phyloP scores from a whole-genome alignment of 2,797 vertebrate species.

The Choloepus didactylus region DNA sequence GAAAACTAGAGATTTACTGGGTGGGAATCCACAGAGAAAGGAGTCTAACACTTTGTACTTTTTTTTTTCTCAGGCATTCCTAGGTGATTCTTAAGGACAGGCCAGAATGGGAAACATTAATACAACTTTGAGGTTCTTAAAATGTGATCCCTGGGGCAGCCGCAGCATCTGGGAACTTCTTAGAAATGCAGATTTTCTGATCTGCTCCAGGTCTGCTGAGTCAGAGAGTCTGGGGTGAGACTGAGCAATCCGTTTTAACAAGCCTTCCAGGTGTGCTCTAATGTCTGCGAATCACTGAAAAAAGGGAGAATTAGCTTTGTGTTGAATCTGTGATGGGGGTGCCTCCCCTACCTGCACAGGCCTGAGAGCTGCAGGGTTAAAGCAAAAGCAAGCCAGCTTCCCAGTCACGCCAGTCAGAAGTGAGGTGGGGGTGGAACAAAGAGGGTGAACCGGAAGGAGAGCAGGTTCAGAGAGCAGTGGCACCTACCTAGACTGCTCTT shows the following conservation, averaged over 20 bases:
- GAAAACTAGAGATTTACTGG: conserved; percentile 17
- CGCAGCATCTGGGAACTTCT: neutral
- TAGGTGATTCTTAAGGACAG: neutral
- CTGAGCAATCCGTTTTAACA: neutral
- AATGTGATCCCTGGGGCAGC: neutral
- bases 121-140: neutral
- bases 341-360: fast-evolving
- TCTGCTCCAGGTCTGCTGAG: neutral
- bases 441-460: neutral
- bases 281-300: neutral
- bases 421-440: neutral
- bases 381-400: neutral
- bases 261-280: neutral
- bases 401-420: neutral
- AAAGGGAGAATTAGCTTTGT: neutral
- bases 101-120: neutral
- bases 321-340: neutral
- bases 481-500: neutral
- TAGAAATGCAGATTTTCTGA: neutral
- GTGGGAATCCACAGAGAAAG: neutral
- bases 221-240: neutral
- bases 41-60: neutral
- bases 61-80: neutral
- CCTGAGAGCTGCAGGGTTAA: neutral
- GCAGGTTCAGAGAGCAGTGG: neutral